Evolutionary conservation across 2,797 vertebrate species (phyloP).

Genomic region (Eleutherodactylus coqui): DNA sequence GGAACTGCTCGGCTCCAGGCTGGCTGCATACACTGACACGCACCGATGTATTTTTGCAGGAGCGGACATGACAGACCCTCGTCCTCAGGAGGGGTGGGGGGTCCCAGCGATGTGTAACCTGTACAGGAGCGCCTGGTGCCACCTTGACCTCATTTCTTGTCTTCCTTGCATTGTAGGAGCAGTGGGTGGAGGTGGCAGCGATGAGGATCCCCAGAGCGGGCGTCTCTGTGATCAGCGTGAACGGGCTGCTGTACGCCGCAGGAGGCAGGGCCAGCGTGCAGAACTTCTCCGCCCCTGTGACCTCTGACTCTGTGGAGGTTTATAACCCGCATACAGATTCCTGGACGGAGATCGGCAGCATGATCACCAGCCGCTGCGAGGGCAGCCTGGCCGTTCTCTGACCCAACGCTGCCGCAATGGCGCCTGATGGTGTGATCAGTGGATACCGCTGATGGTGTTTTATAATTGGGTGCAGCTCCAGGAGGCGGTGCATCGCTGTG

Average conservation of each 20-base stretch:
- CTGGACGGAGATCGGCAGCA: slow-evolving; percentile 95
- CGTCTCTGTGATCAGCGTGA: slow-evolving; percentile 89
- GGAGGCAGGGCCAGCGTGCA: slow-evolving; percentile 90
- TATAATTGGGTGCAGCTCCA: background rate
- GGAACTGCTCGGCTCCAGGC: too few relatives aligned
- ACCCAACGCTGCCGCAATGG: slow-evolving; percentile 55
- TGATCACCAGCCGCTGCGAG: slow-evolving; percentile 98
- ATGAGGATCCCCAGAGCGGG: slow-evolving; percentile 93
- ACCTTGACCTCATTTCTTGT: background rate
- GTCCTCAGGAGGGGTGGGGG: too few relatives aligned
- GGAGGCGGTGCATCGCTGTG: too few relatives aligned
- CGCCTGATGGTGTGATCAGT: background rate
- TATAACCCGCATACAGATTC: slow-evolving; percentile 95
- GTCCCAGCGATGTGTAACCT: too few relatives aligned
- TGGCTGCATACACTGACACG: too few relatives aligned
- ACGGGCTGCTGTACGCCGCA: slow-evolving; percentile 90
- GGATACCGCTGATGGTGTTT: background rate
- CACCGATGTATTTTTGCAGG: background rate
- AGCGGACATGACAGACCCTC: too few relatives aligned
- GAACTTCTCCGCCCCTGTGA: slow-evolving; percentile 93
- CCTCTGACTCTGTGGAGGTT: slow-evolving; percentile 94
- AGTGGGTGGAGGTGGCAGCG: slow-evolving; percentile 91
- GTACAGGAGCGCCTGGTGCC: too few relatives aligned
- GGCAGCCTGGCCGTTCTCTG: slow-evolving; percentile 93
- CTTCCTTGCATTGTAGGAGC: slow-evolving; percentile 79